Evolutionary conservation across 2,113 vertebrate genomes (phyloP).

Genomic region (Oryzias melastigma): DNA sequence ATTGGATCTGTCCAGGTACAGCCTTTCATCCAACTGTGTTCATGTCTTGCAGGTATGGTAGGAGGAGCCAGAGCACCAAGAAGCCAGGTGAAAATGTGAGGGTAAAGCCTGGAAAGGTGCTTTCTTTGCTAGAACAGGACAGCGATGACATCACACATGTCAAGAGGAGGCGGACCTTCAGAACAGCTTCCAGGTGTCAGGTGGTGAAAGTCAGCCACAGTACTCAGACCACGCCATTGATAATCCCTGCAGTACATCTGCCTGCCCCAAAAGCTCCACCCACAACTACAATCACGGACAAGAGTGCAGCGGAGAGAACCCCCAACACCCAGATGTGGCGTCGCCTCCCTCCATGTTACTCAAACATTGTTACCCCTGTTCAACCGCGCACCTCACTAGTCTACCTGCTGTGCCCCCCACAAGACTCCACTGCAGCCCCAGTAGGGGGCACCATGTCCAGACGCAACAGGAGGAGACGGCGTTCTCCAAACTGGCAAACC

Average conservation of each 20-base stretch:
- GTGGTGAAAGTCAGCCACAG: constrained; percentile 85
- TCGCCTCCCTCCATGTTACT: constrained; percentile 77
- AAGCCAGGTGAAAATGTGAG: constrained; percentile 21
- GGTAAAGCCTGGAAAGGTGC: constrained; percentile 6
- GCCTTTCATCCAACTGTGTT: not conserved
- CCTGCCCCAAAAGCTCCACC: constrained; percentile 44
- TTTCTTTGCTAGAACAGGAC: constrained; percentile 66
- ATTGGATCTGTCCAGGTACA: not conserved
- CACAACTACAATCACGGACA: constrained; percentile 8
- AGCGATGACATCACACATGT: constrained; percentile 51
- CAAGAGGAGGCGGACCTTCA: constrained; percentile 64
- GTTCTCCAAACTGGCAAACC: constrained; percentile 58
- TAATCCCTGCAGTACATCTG: constrained; percentile 75
- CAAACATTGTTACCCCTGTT: constrained; percentile 80
- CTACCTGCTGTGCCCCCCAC: constrained; percentile 83
- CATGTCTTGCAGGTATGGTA: constrained; percentile 44
- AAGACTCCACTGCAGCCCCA: constrained; percentile 59
- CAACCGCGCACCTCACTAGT: constrained; percentile 82
- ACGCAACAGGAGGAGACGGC: constrained; percentile 66
- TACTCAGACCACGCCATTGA: constrained; percentile 80
- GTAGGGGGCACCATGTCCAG: constrained; percentile 38
- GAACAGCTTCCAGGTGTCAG: constrained; percentile 84
- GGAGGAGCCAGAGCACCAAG: constrained; percentile 50
- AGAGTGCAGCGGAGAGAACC: constrained; percentile 56
- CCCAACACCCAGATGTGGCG: constrained; percentile 76